Base-by-base conservation (phyloP, 2,797 vertebrate species). In the Gymnopithys bicolor region DNA sequence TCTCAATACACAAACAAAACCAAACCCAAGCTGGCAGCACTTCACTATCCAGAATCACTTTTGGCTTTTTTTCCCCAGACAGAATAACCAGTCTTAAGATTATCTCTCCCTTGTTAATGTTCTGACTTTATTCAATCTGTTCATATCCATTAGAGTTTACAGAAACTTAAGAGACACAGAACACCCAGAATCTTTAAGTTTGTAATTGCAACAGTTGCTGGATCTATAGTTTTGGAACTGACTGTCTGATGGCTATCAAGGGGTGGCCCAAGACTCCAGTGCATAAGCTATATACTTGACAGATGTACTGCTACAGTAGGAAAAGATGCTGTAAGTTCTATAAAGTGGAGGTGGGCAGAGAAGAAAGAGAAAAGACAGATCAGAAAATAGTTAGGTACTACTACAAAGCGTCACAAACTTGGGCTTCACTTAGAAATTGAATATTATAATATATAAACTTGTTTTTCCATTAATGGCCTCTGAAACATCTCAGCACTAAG, bases 401-500 rank as follows among this genome's bases (percentile, higher is more conserved):
- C 43, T 52, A 73, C 7, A 85, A 87, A 74, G 30, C 17, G 5
- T 76, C 14, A 32, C 15, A 46, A 73, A 82, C 4, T 22, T 56
- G 9, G 21, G 7, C 28, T 90, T 87, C 7, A 10, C 7, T 81
- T 73, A 21, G 28, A 84, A 87, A 59, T 6, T 37, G 8, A 59
- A 43, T 55, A 41, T 41, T 41, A 17, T 41, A 16, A 41, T 28
- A 15, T 67, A n/a, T 28, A 43, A 86, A 35, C 3, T 6, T 78
- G 13, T 48, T 87, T 87, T 92, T 83, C 56, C 28, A 15, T 64
- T 64, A 60, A 41, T 49, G 53, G 70, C 71, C 75, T 71, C 45
- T 83, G 71, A 75, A 87, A 53, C 16, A 19, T 78, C 39, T 95
- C 78, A 80, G 71, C 96, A 93, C 84, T 95, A 91, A 89, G 92